These are phyloP conservation scores for Sebastes umbrosus DNA, from an alignment of 2,797 vertebrate species.

Conservation along the genomic window DNA sequence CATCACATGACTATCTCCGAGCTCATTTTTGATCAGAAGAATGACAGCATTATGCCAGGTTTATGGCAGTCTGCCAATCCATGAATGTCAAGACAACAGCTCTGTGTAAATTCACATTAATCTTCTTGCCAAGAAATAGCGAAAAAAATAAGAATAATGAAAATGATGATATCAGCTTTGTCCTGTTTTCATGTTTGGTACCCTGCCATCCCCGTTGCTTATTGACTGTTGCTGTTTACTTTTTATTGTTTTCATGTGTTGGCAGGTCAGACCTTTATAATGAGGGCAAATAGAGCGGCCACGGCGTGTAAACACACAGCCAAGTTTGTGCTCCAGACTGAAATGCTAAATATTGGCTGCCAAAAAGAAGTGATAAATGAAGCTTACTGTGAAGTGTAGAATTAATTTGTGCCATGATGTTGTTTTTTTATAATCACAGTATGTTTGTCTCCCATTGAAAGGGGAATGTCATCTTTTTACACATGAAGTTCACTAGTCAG, in stretches of 20 bases:
- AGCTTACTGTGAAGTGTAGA: slow-evolving; percentile 10
- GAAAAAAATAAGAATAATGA: slow-evolving; percentile 40
- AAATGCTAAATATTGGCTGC: slow-evolving; percentile 24
- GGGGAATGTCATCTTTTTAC: not conserved
- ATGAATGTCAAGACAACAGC: slow-evolving; percentile 54
- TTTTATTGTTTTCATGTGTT: slow-evolving; percentile 53
- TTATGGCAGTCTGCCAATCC: slow-evolving; percentile 58
- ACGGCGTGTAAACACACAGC: slow-evolving; percentile 9
- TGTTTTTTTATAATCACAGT: not conserved
- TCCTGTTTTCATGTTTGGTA: slow-evolving; percentile 54
- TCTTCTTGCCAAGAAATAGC: slow-evolving; percentile 49
- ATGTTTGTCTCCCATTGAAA: not conserved
- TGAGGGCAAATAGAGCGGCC: slow-evolving; percentile 52
- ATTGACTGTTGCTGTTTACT: slow-evolving; percentile 56
- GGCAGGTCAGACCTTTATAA: slow-evolving; percentile 62
- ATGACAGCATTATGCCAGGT: slow-evolving; percentile 50
- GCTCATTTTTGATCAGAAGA: slow-evolving; percentile 55
- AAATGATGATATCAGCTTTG: slow-evolving; percentile 54
- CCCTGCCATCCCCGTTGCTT: slow-evolving; percentile 39
- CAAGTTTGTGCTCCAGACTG: slow-evolving; percentile 38
- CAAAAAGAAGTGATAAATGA: slow-evolving; percentile 39
- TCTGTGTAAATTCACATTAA: slow-evolving; percentile 55
- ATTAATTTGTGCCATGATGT: slow-evolving; percentile 10
- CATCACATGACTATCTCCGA: slow-evolving; percentile 32
- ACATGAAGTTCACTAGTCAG: not conserved